Base-by-base conservation (phyloP, 2,888 invertebrate genomes). In the Rhagium mordax region DNA sequence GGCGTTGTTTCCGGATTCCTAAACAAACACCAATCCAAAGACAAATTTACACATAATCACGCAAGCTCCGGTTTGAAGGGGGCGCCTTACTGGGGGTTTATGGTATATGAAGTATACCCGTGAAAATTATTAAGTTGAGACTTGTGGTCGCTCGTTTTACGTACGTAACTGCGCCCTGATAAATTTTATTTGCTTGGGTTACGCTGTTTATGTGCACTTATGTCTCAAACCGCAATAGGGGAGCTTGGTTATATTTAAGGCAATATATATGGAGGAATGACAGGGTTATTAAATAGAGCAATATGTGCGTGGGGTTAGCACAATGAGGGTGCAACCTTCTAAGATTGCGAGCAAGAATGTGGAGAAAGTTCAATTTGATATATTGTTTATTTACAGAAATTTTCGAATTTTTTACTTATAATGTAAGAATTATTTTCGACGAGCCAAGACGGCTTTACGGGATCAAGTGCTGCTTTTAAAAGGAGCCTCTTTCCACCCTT, bases 31-130 rank as follows among this genome's bases (percentile, higher is more conserved):
- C 61, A 47, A 61, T 61, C 47, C n/a, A 48, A 47, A 61, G 41
- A 48, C 61, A 61, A 61, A 61, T 61, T 47, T 61, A 21, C 61
- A 61, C 61, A 61, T 61, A 61, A 47, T 61, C 61, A 61, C 47
- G 48, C 61, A 47, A 29, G 15, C 15, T 47, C 61, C 48, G 47
- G 61, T 61, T 60, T 15, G 21, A 47, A 61, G 41, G 61, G 61
- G 61, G 15, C 48, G 61, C 21, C 47, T 41, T 20, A n/a, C 13
- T 33, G 29, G 33, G 15, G 33, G 59, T 59, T 59, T 59, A 59
- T 59, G 29, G 33, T 33, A 41, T 16, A 59, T 59, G 10, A 59
- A 59, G 33, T 59, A 33, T 18, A 33, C 33, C 20, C 5, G 18
- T 29, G 33, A 33, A 59, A 59, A 59, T 59, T 55, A 55, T 55